Evolutionary conservation across 2,888 invertebrate genomes (phyloP).

Genomic region (Graphium colonna): DNA sequence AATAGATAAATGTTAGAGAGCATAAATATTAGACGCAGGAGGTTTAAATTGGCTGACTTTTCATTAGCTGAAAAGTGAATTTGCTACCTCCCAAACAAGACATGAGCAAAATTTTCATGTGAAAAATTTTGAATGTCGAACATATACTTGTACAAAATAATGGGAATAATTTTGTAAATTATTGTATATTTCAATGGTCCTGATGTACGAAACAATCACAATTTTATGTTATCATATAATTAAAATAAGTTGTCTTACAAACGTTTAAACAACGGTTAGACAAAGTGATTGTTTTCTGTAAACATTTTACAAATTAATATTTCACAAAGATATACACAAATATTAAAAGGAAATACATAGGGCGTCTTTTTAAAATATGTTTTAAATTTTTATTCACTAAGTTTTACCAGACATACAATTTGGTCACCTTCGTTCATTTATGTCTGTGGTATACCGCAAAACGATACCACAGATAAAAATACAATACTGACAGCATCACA

Average conservation of each 20-base stretch:
- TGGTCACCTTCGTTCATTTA: slow-evolving; percentile 4
- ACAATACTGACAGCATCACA: slow-evolving; percentile 19
- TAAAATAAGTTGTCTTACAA: neutral
- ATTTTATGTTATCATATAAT: neutral
- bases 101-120: slow-evolving; percentile 65
- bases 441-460: neutral
- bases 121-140: slow-evolving; percentile 68
- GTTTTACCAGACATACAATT: slow-evolving; percentile 1
- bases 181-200: neutral
- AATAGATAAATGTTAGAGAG: slow-evolving; percentile 50
- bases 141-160: slow-evolving; percentile 20
- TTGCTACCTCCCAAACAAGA: slow-evolving; percentile 48
- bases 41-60: slow-evolving; percentile 59
- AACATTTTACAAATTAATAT: neutral
- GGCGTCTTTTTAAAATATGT: neutral
- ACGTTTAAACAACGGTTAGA: neutral
- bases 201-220: neutral
- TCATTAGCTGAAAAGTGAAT: slow-evolving; percentile 62
- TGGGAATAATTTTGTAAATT: neutral
- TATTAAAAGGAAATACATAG: neutral
- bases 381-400: neutral
- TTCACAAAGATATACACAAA: neutral
- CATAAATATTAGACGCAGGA: slow-evolving; percentile 37
- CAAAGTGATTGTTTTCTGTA: neutral
- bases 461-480: slow-evolving; percentile 6